Evolutionary conservation across 2,797 vertebrate species (phyloP).

Genomic region (Podargus strigoides): DNA sequence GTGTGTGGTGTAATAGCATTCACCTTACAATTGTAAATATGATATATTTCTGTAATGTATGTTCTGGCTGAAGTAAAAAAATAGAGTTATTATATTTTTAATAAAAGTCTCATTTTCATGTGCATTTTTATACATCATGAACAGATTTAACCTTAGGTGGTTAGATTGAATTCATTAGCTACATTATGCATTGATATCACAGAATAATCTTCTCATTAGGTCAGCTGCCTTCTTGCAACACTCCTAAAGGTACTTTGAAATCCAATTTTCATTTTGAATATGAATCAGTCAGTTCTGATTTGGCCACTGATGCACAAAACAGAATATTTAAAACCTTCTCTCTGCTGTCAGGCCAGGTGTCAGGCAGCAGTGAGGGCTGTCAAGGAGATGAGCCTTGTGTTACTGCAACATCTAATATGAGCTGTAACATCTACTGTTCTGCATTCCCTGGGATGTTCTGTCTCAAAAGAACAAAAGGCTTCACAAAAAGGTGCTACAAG

Average conservation of each 20-base stretch:
- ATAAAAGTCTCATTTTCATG: neutral
- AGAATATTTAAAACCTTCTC: neutral
- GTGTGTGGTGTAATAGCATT: neutral
- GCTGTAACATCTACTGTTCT: rapidly evolving
- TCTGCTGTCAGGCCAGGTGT: too few species aligned
- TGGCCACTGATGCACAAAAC: neutral
- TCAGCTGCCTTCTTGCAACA: neutral
- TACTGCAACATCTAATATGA: neutral
- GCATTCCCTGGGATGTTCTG: neutral
- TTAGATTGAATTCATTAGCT: conserved; percentile 13
- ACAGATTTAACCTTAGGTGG: neutral
- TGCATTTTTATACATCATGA: neutral
- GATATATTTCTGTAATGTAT: neutral
- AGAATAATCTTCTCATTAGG: neutral
- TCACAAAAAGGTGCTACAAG: rapidly evolving
- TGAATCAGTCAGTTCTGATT: neutral
- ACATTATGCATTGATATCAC: neutral
- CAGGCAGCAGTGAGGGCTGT: neutral
- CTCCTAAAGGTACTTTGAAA: neutral
- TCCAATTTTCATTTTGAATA: neutral
- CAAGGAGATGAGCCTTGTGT: rapidly evolving
- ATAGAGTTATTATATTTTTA: neutral
- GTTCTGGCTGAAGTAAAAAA: neutral
- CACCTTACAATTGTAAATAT: neutral
- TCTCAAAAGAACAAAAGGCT: neutral